A percentile compares a stretch with the other conserved stretches of the same genome.
phyloP scores from a whole-genome alignment of 2,888 invertebrate species.

The Embidobia sp. region DNA sequence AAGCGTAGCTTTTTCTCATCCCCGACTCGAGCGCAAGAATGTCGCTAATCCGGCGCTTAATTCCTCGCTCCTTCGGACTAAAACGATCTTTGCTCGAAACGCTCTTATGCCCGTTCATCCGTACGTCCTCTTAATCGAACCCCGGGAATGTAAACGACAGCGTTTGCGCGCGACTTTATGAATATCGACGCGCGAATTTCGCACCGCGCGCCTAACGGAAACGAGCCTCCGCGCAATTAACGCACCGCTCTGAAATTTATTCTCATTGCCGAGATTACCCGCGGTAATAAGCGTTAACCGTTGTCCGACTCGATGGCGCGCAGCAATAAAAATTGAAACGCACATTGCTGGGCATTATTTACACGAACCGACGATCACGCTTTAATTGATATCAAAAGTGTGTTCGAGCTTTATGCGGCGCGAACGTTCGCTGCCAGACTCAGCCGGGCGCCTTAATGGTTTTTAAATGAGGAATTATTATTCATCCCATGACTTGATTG shows the following conservation, averaged over 20 bases:
- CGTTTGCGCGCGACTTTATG: constrained; percentile 29
- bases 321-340: constrained; percentile 40
- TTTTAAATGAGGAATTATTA: constrained; percentile 28
- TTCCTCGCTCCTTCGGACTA: too few relatives aligned
- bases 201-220: constrained; percentile 55
- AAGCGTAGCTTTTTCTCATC: too few relatives aligned
- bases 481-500: too few relatives aligned
- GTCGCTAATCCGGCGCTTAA: too few relatives aligned
- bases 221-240: constrained; percentile 73
- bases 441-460: too few relatives aligned
- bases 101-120: too few relatives aligned
- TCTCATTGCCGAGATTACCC: constrained; percentile 78
- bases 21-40: too few relatives aligned
- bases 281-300: constrained; percentile 78
- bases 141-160: constrained; percentile 41
- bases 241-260: constrained; percentile 76
- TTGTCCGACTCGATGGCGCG: constrained; percentile 63
- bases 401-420: constrained; percentile 18
- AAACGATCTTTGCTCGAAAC: too few relatives aligned
- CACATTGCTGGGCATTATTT: constrained; percentile 19
- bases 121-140: constrained; percentile 20
- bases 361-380: constrained; percentile 3
- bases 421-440: constrained; percentile 9
- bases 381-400: constrained; percentile 44
- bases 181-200: constrained; percentile 55